A percentile compares a stretch with the other conserved stretches of the same genome.
Conservation (phyloP, 2,797 vertebrate species). For the Rhynchotus rufescens region DNA sequence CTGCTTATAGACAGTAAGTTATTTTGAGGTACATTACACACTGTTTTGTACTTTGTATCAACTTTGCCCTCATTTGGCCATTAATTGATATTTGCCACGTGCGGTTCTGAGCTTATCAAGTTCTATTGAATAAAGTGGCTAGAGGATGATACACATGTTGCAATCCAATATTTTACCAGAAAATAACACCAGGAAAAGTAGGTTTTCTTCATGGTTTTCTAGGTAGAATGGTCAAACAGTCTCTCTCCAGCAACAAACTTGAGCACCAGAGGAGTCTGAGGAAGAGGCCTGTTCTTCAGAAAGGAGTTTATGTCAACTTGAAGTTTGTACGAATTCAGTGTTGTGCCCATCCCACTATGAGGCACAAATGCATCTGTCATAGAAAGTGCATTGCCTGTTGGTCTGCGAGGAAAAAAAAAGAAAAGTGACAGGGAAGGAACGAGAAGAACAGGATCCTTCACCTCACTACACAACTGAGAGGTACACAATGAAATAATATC, state of each 20-base stretch:
- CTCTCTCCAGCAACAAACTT: neutral
- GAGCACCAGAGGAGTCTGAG: neutral
- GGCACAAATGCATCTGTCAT: too few species aligned
- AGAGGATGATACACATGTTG: neutral
- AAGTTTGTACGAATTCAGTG: neutral
- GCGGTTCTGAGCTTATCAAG: conserved; percentile 41
- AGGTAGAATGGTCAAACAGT: neutral
- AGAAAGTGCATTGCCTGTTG: too few species aligned
- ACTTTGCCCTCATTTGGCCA: neutral
- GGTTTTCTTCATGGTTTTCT: neutral
- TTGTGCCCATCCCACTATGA: neutral
- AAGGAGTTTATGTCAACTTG: neutral
- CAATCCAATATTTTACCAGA: neutral
- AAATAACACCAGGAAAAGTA: neutral
- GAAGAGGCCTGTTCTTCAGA: neutral
- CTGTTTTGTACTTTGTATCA: neutral
- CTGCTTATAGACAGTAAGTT: neutral
- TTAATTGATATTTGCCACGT: conserved; percentile 9
- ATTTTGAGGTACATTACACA: neutral
- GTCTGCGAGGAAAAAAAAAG: too few species aligned
- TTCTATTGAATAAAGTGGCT: neutral
- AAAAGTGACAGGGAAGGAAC: neutral
- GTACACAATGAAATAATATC: neutral
- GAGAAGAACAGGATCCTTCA: neutral
- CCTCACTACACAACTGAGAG: neutral